These are phyloP conservation scores for Aspidapion aeneum DNA, from an alignment of 2,888 invertebrate genomes.

Conservation along the genomic window DNA sequence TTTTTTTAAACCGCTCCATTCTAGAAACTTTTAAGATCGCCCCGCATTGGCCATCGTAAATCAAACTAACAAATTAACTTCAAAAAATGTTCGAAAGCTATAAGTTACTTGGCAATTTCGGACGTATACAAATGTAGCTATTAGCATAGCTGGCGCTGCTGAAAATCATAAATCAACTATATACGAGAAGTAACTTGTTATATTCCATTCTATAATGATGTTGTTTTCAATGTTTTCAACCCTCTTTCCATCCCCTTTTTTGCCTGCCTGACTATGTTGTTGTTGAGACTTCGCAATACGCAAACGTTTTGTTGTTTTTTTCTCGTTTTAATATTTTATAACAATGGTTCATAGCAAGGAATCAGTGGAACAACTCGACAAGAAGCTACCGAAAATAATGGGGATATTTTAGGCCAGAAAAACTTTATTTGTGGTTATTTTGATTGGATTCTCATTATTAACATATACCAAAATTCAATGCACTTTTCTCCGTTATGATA, in stretches of 20 bases:
- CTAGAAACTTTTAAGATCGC: conserved; percentile 33
- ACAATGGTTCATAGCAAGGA: not conserved
- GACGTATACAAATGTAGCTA: conserved; percentile 50
- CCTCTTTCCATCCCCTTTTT: conserved; percentile 32
- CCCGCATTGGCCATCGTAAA: conserved; percentile 44
- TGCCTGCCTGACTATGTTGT: conserved; percentile 20
- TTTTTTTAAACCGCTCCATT: not conserved
- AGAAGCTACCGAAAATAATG: too few relatives aligned
- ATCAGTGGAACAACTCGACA: too few relatives aligned
- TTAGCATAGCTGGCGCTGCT: conserved; percentile 50
- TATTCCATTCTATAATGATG: conserved; percentile 48
- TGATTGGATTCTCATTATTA: too few relatives aligned
- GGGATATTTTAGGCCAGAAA: too few relatives aligned
- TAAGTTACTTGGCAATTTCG: conserved; percentile 44
- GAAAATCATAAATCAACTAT: conserved; percentile 48
- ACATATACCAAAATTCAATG: too few relatives aligned
- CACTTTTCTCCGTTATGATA: too few relatives aligned
- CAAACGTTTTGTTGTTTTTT: conserved; percentile 36
- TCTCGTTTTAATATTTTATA: conserved; percentile 24
- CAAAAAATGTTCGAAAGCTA: conserved; percentile 40
- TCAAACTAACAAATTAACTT: conserved; percentile 51
- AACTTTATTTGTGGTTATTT: too few relatives aligned
- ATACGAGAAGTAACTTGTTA: conserved; percentile 50
- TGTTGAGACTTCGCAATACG: conserved; percentile 36
- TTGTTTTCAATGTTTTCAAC: conserved; percentile 43